phyloP scores from a whole-genome alignment of 2,888 invertebrate species.

The Amphimallon solstitiale region DNA sequence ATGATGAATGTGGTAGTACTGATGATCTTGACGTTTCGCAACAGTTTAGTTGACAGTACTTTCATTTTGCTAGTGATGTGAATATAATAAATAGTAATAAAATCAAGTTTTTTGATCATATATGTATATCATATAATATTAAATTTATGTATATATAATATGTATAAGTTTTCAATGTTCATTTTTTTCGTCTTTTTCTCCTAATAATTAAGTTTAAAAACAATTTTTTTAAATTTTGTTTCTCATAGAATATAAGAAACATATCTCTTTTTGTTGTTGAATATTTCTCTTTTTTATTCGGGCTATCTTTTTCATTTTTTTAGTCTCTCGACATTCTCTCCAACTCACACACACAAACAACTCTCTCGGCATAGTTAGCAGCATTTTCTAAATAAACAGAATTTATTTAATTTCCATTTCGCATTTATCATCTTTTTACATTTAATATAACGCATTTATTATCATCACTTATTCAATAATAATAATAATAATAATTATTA shows the following conservation, averaged over 20 bases:
- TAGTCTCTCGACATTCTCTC: too few species aligned
- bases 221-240: slow-evolving; percentile 49
- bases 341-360: slow-evolving; percentile 11
- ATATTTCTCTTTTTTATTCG: slow-evolving; percentile 40
- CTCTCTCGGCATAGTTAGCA: slow-evolving; percentile 50
- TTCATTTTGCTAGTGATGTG: slow-evolving; percentile 21
- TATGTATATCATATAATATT: slow-evolving; percentile 49
- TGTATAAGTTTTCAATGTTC: slow-evolving; percentile 47
- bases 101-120: slow-evolving; percentile 34
- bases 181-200: slow-evolving; percentile 50
- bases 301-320: slow-evolving; percentile 53
- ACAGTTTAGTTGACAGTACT: slow-evolving; percentile 10
- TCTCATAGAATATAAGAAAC: slow-evolving; percentile 23
- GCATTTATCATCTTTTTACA: slow-evolving; percentile 38
- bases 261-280: too few species aligned
- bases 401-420: slow-evolving; percentile 43
- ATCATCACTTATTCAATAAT: background rate
- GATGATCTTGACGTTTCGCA: slow-evolving; percentile 26
- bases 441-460: slow-evolving; percentile 16
- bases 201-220: slow-evolving; percentile 60
- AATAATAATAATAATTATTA: slow-evolving; percentile 27
- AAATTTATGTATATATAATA: slow-evolving; percentile 54
- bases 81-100: slow-evolving; percentile 36
- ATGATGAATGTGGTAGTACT: background rate
- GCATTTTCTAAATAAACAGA: slow-evolving; percentile 57